Evolutionary conservation across 2,113 vertebrate species (phyloP).

Genomic region (Sterrhoptilus dennistouni): DNA sequence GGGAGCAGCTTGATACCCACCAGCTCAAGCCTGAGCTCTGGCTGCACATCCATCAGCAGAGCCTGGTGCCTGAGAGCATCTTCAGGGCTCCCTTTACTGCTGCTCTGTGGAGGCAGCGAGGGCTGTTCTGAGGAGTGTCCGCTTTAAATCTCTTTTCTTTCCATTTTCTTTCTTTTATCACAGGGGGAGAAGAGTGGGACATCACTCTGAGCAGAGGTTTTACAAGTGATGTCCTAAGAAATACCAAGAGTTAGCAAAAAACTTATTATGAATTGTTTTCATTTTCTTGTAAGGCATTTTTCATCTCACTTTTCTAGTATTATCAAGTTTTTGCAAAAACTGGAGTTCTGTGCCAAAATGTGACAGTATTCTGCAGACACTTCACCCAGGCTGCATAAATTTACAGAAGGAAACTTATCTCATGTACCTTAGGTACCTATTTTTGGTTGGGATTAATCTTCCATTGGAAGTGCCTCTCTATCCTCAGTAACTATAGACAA

Average conservation of each 20-base stretch:
- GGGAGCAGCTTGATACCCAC: fast-evolving
- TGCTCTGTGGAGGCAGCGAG: fast-evolving
- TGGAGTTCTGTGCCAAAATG: not conserved
- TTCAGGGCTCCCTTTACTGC: not conserved
- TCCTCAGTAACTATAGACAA: not conserved
- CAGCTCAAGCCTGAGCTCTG: not conserved
- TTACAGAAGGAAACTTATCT: not conserved
- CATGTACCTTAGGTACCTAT: not conserved
- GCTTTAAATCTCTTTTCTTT: not conserved
- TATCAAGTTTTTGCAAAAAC: not conserved
- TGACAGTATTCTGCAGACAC: not conserved
- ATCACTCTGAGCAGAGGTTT: not conserved
- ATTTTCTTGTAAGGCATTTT: not conserved
- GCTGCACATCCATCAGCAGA: not conserved
- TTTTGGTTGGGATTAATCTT: not conserved
- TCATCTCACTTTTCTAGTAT: not conserved
- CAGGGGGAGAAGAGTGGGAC: not conserved
- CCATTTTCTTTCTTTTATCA: not conserved
- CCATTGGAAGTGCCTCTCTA: not conserved
- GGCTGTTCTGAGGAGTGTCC: not conserved
- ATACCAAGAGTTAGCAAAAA: not conserved
- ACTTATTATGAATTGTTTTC: not conserved
- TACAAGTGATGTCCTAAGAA: not conserved
- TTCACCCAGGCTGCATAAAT: not conserved
- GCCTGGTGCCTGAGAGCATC: not conserved